These are phyloP conservation scores for Tachystola acroxantha DNA, from an alignment of 2,888 invertebrate species.

Conservation along the genomic window DNA sequence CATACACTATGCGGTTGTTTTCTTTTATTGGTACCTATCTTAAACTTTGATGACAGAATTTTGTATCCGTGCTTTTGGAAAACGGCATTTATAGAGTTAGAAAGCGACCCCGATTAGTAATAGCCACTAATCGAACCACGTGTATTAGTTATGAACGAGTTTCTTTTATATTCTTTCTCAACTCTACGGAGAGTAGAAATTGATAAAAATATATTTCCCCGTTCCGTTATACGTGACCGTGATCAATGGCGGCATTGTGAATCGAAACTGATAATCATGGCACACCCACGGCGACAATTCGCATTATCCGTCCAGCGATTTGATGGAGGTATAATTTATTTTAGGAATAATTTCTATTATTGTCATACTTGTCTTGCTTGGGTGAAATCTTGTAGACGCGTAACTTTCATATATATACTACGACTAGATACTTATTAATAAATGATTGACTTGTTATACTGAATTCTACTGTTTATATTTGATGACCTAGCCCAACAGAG, in stretches of 20 bases:
- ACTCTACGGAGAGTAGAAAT: slow-evolving; percentile 1
- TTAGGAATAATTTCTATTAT: too few relatives aligned
- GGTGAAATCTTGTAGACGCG: too few relatives aligned
- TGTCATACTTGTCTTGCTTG: too few relatives aligned
- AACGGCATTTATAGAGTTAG: slow-evolving; percentile 6
- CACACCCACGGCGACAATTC: background rate
- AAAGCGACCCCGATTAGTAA: slow-evolving; percentile 11
- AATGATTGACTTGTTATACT: too few relatives aligned
- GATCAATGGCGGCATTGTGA: background rate
- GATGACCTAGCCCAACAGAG: too few relatives aligned
- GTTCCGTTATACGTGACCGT: slow-evolving; percentile 3
- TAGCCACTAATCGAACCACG: slow-evolving; percentile 1
- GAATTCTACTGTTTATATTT: too few relatives aligned
- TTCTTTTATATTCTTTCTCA: slow-evolving; percentile 1
- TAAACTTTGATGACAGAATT: background rate
- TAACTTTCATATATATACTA: too few relatives aligned
- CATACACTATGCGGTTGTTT: too few relatives aligned
- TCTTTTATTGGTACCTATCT: too few relatives aligned
- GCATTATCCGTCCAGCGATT: background rate
- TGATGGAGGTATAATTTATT: background rate
- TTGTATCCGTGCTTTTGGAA: slow-evolving; percentile 4
- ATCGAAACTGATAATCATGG: background rate
- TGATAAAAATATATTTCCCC: background rate
- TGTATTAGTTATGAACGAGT: slow-evolving; percentile 4
- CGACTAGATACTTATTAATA: too few relatives aligned